Conservation (phyloP, 1,140 invertebrate species). For the Thaumetopoea pityocampa region DNA sequence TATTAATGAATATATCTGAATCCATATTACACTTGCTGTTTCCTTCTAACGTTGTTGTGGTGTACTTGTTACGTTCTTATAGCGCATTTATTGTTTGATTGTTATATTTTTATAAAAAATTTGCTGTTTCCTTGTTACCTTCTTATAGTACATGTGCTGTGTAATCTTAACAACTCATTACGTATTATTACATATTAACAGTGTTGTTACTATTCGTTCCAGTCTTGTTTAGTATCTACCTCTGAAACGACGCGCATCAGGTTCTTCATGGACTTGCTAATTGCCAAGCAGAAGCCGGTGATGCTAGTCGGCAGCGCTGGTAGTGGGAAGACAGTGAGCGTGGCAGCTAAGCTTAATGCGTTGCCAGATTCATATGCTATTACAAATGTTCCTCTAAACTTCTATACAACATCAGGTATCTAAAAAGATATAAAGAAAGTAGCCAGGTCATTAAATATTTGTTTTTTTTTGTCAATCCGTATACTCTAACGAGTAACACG, state of each 20-base stretch:
- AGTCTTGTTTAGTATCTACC: conserved; percentile 87
- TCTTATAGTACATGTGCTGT: too few species aligned
- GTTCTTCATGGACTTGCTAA: conserved; percentile 92
- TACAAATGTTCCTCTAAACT: conserved; percentile 95
- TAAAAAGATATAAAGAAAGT: too few species aligned
- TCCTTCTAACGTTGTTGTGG: too few species aligned
- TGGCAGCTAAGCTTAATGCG: conserved; percentile 87
- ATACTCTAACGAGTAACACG: too few species aligned
- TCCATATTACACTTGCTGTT: too few species aligned
- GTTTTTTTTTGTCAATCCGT: neutral
- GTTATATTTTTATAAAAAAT: too few species aligned
- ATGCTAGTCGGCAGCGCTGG: conserved; percentile 95
- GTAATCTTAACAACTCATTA: too few species aligned
- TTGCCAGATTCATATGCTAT: conserved; percentile 88
- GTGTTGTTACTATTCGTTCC: conserved; percentile 14
- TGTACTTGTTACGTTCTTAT: too few species aligned
- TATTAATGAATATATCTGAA: too few species aligned
- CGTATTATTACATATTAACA: neutral
- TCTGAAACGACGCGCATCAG: conserved; percentile 92
- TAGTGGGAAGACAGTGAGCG: conserved; percentile 90
- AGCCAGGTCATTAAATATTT: too few species aligned
- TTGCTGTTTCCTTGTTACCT: too few species aligned
- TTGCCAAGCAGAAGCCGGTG: conserved; percentile 87
- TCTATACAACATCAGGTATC: conserved; percentile 94
- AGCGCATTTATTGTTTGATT: too few species aligned